Percentiles rank a stretch among this genome's conserved stretches.
phyloP scores from a whole-genome alignment of 2,888 invertebrate genomes.

The Meandrusa payeni region DNA sequence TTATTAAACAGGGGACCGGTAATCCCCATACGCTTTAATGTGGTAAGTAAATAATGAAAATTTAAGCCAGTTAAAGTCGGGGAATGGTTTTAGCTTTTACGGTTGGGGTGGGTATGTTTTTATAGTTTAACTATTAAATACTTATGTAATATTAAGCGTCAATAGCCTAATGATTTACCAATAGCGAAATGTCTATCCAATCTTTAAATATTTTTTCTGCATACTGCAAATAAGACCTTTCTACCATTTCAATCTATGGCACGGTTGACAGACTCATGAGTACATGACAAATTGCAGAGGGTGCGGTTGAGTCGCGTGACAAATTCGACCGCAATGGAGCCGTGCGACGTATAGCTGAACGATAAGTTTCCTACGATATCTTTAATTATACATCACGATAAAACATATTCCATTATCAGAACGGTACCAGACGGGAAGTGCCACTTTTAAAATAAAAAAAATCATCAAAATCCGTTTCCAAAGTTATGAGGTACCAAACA shows the following conservation, averaged over 20 bases:
- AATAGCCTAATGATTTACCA: too few relatives aligned
- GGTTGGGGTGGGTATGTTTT: slow-evolving; percentile 1
- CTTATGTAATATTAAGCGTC: not conserved
- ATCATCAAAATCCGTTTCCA: too few relatives aligned
- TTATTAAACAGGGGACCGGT: slow-evolving; percentile 10
- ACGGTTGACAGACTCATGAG: slow-evolving; percentile 47
- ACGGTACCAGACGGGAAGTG: too few relatives aligned
- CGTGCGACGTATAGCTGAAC: slow-evolving; percentile 20
- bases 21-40: slow-evolving; percentile 12
- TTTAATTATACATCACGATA: too few relatives aligned
- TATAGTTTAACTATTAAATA: not conserved
- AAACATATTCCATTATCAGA: too few relatives aligned
- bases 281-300: slow-evolving; percentile 63
- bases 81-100: not conserved
- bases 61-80: slow-evolving; percentile 11
- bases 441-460: too few relatives aligned
- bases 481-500: too few relatives aligned
- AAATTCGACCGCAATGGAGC: slow-evolving; percentile 50
- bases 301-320: slow-evolving; percentile 70
- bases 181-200: too few relatives aligned
- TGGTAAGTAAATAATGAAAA: slow-evolving; percentile 21
- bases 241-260: slow-evolving; percentile 49
- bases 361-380: too few relatives aligned
- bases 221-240: too few relatives aligned
- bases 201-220: too few relatives aligned